Conservation (phyloP, 2,888 invertebrate species). For the Stictocephala bisonia region DNA sequence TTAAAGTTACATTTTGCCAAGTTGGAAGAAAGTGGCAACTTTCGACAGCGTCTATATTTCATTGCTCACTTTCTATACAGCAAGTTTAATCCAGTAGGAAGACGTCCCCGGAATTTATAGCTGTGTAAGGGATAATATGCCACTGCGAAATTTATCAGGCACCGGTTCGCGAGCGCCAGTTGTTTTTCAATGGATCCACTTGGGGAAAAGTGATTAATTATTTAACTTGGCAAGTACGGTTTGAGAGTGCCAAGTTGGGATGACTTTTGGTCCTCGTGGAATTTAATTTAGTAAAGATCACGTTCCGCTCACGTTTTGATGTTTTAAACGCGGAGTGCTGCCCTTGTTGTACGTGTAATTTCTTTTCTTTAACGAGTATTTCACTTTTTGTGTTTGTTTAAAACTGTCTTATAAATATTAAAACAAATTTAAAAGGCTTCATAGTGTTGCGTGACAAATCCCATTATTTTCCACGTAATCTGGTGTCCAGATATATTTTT, state of each 20-base stretch:
- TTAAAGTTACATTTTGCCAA: too few species aligned
- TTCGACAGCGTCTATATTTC: conserved; percentile 19
- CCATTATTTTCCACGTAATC: too few species aligned
- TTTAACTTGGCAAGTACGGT: conserved; percentile 10
- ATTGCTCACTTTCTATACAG: conserved; percentile 26
- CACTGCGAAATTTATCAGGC: conserved; percentile 9
- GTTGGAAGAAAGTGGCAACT: conserved; percentile 26
- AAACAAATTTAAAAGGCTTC: too few species aligned
- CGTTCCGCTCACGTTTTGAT: too few species aligned
- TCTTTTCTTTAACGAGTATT: too few species aligned
- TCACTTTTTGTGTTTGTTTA: too few species aligned
- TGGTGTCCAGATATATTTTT: too few species aligned
- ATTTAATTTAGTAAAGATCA: conserved; percentile 21
- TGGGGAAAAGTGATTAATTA: conserved; percentile 25
- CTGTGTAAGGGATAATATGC: conserved; percentile 10
- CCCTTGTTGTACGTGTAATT: too few species aligned
- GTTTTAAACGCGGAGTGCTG: too few species aligned
- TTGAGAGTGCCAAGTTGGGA: conserved; percentile 11
- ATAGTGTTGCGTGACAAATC: too few species aligned
- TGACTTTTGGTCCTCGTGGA: conserved; percentile 17
- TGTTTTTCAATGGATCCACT: conserved; percentile 4
- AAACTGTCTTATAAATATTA: too few species aligned
- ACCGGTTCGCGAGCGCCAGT: background rate
- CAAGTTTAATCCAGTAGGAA: conserved; percentile 33
- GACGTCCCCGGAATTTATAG: conserved; percentile 37